Conservation (phyloP, 30 jellyfish, hydroid and myxozoan genomes). For the Aurelia sp. region DNA sequence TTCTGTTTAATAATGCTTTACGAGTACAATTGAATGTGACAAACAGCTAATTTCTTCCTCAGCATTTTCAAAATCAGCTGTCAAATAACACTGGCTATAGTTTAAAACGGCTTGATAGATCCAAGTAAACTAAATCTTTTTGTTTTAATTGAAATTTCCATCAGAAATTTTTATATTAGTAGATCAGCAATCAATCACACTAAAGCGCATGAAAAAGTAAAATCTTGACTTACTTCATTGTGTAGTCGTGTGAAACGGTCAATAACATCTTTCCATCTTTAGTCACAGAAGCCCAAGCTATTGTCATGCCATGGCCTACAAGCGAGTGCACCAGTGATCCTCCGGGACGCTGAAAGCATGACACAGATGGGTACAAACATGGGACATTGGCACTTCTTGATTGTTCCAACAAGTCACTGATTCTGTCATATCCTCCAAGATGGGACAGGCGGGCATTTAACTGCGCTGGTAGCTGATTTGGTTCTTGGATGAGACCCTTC, state of each 20-base stretch:
- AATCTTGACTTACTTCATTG: slow-evolving; percentile 34
- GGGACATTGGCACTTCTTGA: slow-evolving; percentile 57
- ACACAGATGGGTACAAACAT: slow-evolving; percentile 65
- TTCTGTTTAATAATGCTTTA: no score
- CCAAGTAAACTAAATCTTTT: no score
- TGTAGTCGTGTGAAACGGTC: slow-evolving; percentile 68
- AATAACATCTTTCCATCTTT: slow-evolving; percentile 36
- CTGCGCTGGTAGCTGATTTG: slow-evolving; percentile 81
- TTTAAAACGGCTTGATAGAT: no score
- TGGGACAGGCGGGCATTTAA: slow-evolving; percentile 66
- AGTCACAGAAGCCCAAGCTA: slow-evolving; percentile 40
- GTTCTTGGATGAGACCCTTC: slow-evolving; percentile 49
- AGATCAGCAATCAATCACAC: no score
- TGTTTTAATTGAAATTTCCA: no score
- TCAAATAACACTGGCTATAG: no score
- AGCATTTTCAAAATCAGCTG: no score
- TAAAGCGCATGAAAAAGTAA: no score
- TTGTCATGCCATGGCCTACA: slow-evolving; percentile 76
- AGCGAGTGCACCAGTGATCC: slow-evolving; percentile 76
- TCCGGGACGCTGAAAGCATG: slow-evolving; percentile 85
- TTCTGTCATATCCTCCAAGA: slow-evolving; percentile 1
- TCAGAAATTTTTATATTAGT: no score
- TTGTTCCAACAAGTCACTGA: slow-evolving; percentile 47
- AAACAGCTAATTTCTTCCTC: no score
- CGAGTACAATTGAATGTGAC: no score